Evolutionary conservation across 2,888 invertebrate genomes (phyloP), one percentile per base, ranked within the genome.

Genomic region (Scaptomyza caliginosa): DNA sequence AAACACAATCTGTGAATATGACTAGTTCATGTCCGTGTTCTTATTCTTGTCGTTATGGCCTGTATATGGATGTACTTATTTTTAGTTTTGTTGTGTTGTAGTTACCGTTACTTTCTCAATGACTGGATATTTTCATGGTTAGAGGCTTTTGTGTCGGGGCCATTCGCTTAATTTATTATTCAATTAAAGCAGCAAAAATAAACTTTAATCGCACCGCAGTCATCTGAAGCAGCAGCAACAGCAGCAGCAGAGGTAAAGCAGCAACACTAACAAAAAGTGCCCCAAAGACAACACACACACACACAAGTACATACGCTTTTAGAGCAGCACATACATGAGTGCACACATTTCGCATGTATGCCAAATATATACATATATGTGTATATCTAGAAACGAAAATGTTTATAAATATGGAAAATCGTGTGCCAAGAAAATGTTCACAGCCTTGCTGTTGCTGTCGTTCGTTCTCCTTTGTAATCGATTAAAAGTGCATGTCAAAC

Each of bases 401-500:
- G 30, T 63, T 50, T 58, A 70, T 63, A 77, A 87, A 85, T 82
- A 78, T 87, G 79, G 74, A 78, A 87, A 79, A 82, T 87, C 82
- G 86, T 85, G 86, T 46, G 72, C 75, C 79, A 82, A 82, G 83
- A 81, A 34, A 86, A 80, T 67, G 63, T 78, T 70, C 56, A 57
- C 42, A 49, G 52, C 16, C 51, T 58, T 10, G 32, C 34, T 77
- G 64, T 0, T 59, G 48, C 4, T 55, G 68, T 39, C 63, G 56
- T 64, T 52, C 58, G 74, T 63, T 62, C 70, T 67, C 55, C 74
- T 77, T 77, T 76, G 81, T 73, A 87, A 83, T 87, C 83, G 83
- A 83, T 83, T 83, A 82, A 78, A 73, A 87, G 88, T 83, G 82
- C 82, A 83, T 87, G 88, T 66, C 88, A 83, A 83, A 88, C 86